Evolutionary conservation across 2,113 vertebrate genomes (phyloP).

Genomic region (Dolichotis patagonum): DNA sequence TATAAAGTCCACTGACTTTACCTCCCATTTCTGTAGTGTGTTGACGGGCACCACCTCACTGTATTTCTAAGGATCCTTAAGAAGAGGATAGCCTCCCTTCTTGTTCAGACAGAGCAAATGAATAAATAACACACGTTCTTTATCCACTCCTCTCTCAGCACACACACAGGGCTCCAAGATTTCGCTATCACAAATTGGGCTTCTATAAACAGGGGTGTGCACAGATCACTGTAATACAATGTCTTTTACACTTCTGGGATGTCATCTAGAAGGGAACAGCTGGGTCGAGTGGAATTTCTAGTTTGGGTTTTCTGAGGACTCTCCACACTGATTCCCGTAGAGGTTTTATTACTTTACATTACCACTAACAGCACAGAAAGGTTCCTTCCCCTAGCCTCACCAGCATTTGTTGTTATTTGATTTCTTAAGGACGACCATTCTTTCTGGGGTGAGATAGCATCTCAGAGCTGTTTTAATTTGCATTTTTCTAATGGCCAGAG

Average conservation of each 20-base stretch:
- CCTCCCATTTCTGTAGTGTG: neutral
- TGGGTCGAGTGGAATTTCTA: neutral
- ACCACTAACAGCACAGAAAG: neutral
- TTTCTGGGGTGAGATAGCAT: neutral
- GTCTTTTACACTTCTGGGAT: neutral
- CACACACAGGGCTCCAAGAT: neutral
- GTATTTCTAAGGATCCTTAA: neutral
- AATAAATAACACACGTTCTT: neutral
- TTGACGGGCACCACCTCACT: neutral
- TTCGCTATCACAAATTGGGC: neutral
- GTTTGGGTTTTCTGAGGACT: neutral
- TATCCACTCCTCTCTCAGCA: neutral
- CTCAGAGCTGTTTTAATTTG: neutral
- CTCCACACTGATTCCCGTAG: neutral
- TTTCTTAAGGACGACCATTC: neutral
- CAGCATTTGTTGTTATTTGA: neutral
- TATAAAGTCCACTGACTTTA: neutral
- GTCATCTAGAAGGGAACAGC: neutral
- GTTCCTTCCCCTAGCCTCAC: neutral
- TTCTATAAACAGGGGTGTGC: neutral
- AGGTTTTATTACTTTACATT: neutral
- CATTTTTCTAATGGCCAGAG: neutral
- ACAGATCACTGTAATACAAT: neutral
- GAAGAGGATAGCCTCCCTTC: neutral
- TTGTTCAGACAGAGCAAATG: neutral